Conservation (phyloP, 2,888 invertebrate genomes). For the Microdon myrmicae region DNA sequence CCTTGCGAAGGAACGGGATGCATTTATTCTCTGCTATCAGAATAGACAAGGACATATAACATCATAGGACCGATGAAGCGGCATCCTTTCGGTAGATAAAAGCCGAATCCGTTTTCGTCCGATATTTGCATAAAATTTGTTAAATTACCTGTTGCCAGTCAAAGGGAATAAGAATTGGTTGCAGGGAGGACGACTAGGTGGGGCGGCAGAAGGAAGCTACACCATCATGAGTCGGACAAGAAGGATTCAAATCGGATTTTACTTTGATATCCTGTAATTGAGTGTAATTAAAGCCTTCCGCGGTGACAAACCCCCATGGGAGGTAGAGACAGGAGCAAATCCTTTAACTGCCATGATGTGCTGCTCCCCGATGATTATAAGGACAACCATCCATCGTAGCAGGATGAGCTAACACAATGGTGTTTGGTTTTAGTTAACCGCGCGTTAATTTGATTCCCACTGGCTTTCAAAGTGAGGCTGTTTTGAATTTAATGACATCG, state of each 20-base stretch:
- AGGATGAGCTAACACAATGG: constrained; percentile 19
- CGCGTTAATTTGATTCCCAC: constrained; percentile 53
- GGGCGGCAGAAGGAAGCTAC: constrained; percentile 16
- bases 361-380: constrained; percentile 16
- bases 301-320: constrained; percentile 48
- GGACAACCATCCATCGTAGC: constrained; percentile 15
- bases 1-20: constrained; percentile 43
- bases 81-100: constrained; percentile 39
- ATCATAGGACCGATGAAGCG: constrained; percentile 1
- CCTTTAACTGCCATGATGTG: constrained; percentile 26
- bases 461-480: constrained; percentile 25
- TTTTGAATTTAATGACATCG: constrained; percentile 48
- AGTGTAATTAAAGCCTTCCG: constrained; percentile 65
- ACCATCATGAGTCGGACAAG: constrained; percentile 54
- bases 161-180: too few species aligned
- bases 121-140: constrained; percentile 66
- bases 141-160: constrained; percentile 59
- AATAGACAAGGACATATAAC: too few species aligned
- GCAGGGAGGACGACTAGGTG: constrained; percentile 13
- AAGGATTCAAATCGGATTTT: constrained; percentile 57
- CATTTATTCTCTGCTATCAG: constrained; percentile 13
- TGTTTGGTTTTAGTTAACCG: constrained; percentile 53
- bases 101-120: constrained; percentile 61
- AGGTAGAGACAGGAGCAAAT: constrained; percentile 14
- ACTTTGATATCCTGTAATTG: constrained; percentile 63